Evolutionary conservation across 2,888 invertebrate genomes (phyloP).

Genomic region (Phaedon cochleariae): DNA sequence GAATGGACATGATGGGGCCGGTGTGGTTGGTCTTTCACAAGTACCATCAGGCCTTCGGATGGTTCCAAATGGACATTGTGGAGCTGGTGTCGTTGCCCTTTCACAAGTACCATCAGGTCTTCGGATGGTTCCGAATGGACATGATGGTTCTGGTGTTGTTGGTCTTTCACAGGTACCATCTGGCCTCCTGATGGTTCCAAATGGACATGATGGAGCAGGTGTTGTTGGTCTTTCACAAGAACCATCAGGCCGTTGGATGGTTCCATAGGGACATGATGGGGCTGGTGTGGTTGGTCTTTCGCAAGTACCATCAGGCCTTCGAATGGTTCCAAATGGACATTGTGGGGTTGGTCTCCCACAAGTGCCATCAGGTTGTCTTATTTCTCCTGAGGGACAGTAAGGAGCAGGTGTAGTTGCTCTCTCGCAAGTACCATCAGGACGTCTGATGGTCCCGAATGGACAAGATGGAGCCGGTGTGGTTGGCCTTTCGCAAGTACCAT

Average conservation of each 20-base stretch:
- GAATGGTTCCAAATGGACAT: slow-evolving; percentile 23
- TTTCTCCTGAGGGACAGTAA: slow-evolving; percentile 12
- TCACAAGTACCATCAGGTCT: slow-evolving; percentile 21
- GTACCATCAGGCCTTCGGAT: slow-evolving; percentile 20
- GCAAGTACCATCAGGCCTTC: slow-evolving; percentile 27
- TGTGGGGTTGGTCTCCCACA: slow-evolving; percentile 27
- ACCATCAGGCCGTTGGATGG: slow-evolving; percentile 28
- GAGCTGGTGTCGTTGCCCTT: slow-evolving; percentile 16
- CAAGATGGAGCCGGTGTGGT: slow-evolving; percentile 25
- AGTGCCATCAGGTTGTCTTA: slow-evolving; percentile 26
- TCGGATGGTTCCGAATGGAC: slow-evolving; percentile 30
- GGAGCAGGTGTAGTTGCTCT: slow-evolving; percentile 15
- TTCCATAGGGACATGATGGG: slow-evolving; percentile 35
- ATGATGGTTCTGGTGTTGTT: slow-evolving; percentile 16
- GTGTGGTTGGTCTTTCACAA: slow-evolving; percentile 18
- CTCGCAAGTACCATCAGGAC: slow-evolving; percentile 17
- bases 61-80: slow-evolving; percentile 21
- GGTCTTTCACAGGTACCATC: slow-evolving; percentile 16
- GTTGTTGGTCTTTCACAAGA: slow-evolving; percentile 28
- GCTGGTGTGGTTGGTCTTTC: slow-evolving; percentile 16
- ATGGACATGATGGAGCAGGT: slow-evolving; percentile 33
- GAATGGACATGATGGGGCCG: slow-evolving; percentile 33
- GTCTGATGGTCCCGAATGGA: slow-evolving; percentile 28
- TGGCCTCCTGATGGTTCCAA: slow-evolving; percentile 28
- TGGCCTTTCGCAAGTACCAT: slow-evolving; percentile 23